Evolutionary conservation across 2,113 vertebrate genomes (phyloP).

Genomic region (Eretmochelys imbricata): DNA sequence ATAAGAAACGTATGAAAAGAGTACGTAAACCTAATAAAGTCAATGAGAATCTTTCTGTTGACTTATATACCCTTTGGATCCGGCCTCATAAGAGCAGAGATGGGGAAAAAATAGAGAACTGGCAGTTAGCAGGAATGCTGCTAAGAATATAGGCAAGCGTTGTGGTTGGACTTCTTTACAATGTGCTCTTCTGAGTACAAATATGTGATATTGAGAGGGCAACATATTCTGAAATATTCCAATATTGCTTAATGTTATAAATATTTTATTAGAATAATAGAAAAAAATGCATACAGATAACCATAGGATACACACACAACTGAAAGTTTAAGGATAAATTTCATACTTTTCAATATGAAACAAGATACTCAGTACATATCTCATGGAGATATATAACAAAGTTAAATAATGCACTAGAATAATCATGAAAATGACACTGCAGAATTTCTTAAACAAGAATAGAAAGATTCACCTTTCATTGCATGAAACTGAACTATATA

Average conservation of each 20-base stretch:
- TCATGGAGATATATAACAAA: slow-evolving; percentile 91
- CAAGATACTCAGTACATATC: slow-evolving; percentile 85
- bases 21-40: not conserved
- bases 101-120: not conserved
- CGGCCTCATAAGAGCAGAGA: not conserved
- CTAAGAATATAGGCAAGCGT: rapidly evolving
- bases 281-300: slow-evolving; percentile 87
- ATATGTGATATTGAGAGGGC: rapidly evolving
- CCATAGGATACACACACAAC: slow-evolving; percentile 92
- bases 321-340: slow-evolving; percentile 85
- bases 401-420: slow-evolving; percentile 79
- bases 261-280: slow-evolving; percentile 84
- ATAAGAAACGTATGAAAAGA: not conserved
- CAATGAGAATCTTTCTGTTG: not conserved
- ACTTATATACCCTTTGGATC: not conserved
- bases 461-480: slow-evolving; percentile 60
- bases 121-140: not conserved
- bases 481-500: slow-evolving; percentile 48
- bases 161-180: not conserved
- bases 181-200: not conserved
- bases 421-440: slow-evolving; percentile 47
- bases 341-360: slow-evolving; percentile 99
- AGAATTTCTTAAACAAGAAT: slow-evolving; percentile 51
- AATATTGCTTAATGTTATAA: slow-evolving; percentile 68
- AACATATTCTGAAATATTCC: not conserved